A percentile compares a stretch with the other conserved stretches of the same genome.
Conservation (phyloP, 2,113 vertebrate species). For the Pelvicachromis taeniatus region DNA sequence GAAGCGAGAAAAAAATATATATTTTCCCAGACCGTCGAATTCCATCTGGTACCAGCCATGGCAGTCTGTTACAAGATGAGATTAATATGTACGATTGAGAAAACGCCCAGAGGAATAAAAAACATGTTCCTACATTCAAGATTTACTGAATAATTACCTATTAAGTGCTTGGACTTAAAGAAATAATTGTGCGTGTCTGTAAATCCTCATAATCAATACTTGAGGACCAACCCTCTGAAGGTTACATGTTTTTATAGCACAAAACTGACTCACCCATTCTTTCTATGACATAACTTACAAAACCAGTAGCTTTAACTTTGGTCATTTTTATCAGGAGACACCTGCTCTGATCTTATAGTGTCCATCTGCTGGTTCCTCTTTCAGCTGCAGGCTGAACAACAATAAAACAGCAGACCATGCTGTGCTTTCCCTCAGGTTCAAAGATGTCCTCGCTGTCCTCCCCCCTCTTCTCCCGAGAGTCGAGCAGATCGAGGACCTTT, state of each 20-base stretch:
- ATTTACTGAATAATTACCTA: slow-evolving; percentile 20
- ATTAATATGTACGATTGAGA: slow-evolving; percentile 40
- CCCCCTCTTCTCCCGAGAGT: slow-evolving; percentile 9
- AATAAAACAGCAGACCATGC: slow-evolving; percentile 20
- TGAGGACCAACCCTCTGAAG: background rate
- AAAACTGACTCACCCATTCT: slow-evolving; percentile 11
- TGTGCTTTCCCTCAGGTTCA: slow-evolving; percentile 52
- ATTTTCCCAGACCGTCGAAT: slow-evolving; percentile 27
- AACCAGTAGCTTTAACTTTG: slow-evolving; percentile 52
- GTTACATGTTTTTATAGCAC: background rate
- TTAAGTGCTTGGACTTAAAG: background rate
- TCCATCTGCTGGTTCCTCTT: slow-evolving; percentile 35
- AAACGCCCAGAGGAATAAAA: background rate
- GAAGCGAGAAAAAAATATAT: background rate
- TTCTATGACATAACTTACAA: slow-evolving; percentile 43
- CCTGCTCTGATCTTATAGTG: slow-evolving; percentile 6
- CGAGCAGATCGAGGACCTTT: slow-evolving; percentile 47
- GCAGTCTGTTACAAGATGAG: slow-evolving; percentile 15
- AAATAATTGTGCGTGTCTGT: background rate
- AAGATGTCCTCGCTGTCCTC: slow-evolving; percentile 39
- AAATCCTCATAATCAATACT: background rate
- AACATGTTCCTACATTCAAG: background rate
- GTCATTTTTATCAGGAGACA: slow-evolving; percentile 33
- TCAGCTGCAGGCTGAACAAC: slow-evolving; percentile 37
- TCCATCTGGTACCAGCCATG: slow-evolving; percentile 22